Conservation (phyloP, 2,888 invertebrate genomes). For the Itoplectis maculator region DNA sequence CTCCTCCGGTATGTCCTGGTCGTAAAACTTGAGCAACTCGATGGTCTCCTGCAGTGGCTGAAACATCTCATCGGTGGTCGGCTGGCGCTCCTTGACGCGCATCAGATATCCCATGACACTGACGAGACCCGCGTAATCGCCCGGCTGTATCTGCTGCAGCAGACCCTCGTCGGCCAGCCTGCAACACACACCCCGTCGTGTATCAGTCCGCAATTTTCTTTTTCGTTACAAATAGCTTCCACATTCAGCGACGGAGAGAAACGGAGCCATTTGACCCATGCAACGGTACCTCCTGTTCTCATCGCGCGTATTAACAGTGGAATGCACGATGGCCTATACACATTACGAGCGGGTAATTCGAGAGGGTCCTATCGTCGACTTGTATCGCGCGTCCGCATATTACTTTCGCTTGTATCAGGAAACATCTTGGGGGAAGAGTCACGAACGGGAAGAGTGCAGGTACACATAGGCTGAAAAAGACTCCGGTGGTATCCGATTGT, state of each 20-base stretch:
- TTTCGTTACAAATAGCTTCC: slow-evolving; percentile 40
- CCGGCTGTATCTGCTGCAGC: slow-evolving; percentile 88
- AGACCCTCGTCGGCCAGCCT: slow-evolving; percentile 93
- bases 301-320: slow-evolving; percentile 23
- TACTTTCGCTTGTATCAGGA: slow-evolving; percentile 34
- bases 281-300: slow-evolving; percentile 28
- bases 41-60: slow-evolving; percentile 97
- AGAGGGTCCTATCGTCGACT: slow-evolving; percentile 18
- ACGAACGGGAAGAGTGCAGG: not conserved
- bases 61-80: slow-evolving; percentile 97
- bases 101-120: slow-evolving; percentile 97
- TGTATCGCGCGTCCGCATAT: slow-evolving; percentile 16
- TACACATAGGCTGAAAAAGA: not conserved
- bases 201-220: slow-evolving; percentile 33
- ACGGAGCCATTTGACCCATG: slow-evolving; percentile 25
- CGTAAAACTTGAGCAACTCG: slow-evolving; percentile 96
- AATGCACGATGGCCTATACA: slow-evolving; percentile 19
- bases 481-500: not conserved
- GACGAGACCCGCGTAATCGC: slow-evolving; percentile 95
- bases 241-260: slow-evolving; percentile 26
- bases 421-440: slow-evolving; percentile 13
- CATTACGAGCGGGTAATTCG: slow-evolving; percentile 12
- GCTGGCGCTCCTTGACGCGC: slow-evolving; percentile 95
- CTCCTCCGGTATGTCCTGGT: slow-evolving; percentile 98
- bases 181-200: slow-evolving; percentile 23